phyloP scores from a whole-genome alignment of 2,888 invertebrate species.

The Tridacna crocea region DNA sequence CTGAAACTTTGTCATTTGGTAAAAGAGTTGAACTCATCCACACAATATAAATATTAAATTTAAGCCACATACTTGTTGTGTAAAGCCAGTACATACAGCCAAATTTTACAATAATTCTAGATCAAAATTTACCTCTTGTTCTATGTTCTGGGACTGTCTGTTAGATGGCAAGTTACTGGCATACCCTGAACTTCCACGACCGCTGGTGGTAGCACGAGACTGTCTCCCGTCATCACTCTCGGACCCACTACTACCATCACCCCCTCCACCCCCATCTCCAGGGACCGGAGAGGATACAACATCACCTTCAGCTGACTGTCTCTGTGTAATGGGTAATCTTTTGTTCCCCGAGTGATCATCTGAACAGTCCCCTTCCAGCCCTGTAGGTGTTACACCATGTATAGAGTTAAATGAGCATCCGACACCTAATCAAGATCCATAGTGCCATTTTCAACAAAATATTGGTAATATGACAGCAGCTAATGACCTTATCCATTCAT shows the following conservation, averaged over 20 bases:
- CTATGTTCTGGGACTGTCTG: constrained; percentile 16
- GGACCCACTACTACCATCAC: constrained; percentile 74
- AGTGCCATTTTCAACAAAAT: too few relatives aligned
- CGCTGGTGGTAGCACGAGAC: neutral
- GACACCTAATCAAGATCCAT: too few relatives aligned
- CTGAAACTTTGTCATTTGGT: too few relatives aligned
- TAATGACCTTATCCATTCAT: too few relatives aligned
- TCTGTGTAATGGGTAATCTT: constrained; percentile 64
- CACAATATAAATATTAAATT: too few relatives aligned
- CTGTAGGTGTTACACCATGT: constrained; percentile 11
- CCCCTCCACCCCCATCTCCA: constrained; percentile 75
- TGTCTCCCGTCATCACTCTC: constrained; percentile 50
- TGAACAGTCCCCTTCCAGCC: constrained; percentile 57
- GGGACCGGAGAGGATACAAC: constrained; percentile 73
- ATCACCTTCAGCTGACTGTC: constrained; percentile 76
- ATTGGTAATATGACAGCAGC: too few relatives aligned
- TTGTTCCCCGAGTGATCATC: constrained; percentile 35
- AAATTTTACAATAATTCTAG: too few relatives aligned
- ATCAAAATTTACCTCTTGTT: constrained; percentile 14
- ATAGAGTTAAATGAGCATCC: neutral
- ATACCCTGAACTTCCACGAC: constrained; percentile 17
- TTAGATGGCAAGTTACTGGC: constrained; percentile 14
- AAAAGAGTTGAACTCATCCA: too few relatives aligned
- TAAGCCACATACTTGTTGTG: too few relatives aligned
- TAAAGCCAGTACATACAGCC: too few relatives aligned